Percentiles rank a stretch among this genome's conserved stretches.
Conservation (phyloP, 30 jellyfish, hydroid and myxozoan species). For the Pelagia noctiluca region DNA sequence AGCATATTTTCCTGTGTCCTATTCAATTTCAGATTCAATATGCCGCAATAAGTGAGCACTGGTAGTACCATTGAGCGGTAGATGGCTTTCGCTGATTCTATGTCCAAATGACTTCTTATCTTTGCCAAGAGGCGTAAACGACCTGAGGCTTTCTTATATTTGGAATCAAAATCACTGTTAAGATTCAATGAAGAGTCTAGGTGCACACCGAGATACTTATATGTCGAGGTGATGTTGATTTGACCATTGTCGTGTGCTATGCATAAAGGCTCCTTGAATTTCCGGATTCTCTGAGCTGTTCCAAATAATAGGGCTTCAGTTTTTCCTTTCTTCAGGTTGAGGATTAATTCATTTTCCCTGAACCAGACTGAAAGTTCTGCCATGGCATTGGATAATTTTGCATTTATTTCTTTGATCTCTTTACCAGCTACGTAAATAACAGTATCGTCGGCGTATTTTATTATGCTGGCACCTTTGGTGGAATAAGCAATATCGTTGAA, state of each 20-base stretch:
- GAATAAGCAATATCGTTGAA: conserved; percentile 60
- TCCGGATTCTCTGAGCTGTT: conserved; percentile 60
- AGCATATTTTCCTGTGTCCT: conserved; percentile 58
- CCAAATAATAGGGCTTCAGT: conserved; percentile 58
- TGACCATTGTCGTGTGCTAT: conserved; percentile 44
- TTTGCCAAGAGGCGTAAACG: conserved; percentile 66
- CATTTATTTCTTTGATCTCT: conserved; percentile 22
- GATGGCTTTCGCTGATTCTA: conserved; percentile 57
- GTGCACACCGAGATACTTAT: conserved; percentile 73
- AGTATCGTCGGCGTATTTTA: conserved; percentile 34
- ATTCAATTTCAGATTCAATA: conserved; percentile 60
- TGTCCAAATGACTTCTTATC: conserved; percentile 58
- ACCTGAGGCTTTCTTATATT: conserved; percentile 77
- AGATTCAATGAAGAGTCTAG: conserved; percentile 69
- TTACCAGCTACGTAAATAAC: conserved; percentile 40
- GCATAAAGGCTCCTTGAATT: conserved; percentile 33
- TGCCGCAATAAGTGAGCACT: conserved; percentile 64
- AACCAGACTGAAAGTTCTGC: conserved; percentile 35
- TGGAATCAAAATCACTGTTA: conserved; percentile 60
- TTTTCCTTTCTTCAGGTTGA: conserved; percentile 58
- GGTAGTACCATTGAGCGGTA: conserved; percentile 73
- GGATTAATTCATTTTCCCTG: conserved; percentile 48
- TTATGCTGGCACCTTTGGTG: conserved; percentile 73
- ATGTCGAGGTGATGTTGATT: conserved; percentile 59
- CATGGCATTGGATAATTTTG: conserved; percentile 28